phyloP scores from a whole-genome alignment of 2,888 invertebrate genomes.

The Drosophila emarginata region DNA sequence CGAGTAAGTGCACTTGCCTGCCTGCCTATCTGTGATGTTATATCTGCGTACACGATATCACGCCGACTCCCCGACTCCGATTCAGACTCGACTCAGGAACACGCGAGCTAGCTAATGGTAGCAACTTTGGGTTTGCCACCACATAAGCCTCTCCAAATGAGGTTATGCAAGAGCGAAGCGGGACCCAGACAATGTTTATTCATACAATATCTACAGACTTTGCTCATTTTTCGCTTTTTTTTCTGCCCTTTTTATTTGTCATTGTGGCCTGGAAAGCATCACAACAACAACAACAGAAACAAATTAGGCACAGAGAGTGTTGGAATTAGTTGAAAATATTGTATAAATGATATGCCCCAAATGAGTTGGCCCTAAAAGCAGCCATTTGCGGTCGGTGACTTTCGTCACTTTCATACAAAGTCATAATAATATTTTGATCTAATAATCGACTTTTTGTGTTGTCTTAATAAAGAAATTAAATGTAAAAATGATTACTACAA shows the following conservation, averaged over 20 bases:
- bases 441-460: constrained; percentile 23
- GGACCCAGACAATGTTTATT: constrained; percentile 61
- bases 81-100: constrained; percentile 46
- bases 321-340: constrained; percentile 33
- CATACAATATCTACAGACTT: constrained; percentile 41
- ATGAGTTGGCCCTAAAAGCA: constrained; percentile 52
- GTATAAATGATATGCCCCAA: constrained; percentile 29
- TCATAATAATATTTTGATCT: constrained; percentile 26
- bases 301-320: constrained; percentile 63
- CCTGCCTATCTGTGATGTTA: constrained; percentile 40
- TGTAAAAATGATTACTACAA: constrained; percentile 3
- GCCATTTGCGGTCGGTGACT: constrained; percentile 45
- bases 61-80: constrained; percentile 30
- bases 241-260: constrained; percentile 22
- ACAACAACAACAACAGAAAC: constrained; percentile 31
- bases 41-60: constrained; percentile 69
- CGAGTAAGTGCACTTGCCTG: constrained; percentile 53
- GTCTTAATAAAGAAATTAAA: constrained; percentile 28
- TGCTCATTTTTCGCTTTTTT: constrained; percentile 15
- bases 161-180: constrained; percentile 65
- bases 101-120: constrained; percentile 51
- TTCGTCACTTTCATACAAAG: constrained; percentile 40
- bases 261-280: constrained; percentile 28
- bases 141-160: constrained; percentile 56
- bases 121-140: constrained; percentile 2